Evolutionary conservation across 1,140 invertebrate species (phyloP), one percentile per base, ranked within the genome.

Genomic region (Drosophila kurseongensis): DNA sequence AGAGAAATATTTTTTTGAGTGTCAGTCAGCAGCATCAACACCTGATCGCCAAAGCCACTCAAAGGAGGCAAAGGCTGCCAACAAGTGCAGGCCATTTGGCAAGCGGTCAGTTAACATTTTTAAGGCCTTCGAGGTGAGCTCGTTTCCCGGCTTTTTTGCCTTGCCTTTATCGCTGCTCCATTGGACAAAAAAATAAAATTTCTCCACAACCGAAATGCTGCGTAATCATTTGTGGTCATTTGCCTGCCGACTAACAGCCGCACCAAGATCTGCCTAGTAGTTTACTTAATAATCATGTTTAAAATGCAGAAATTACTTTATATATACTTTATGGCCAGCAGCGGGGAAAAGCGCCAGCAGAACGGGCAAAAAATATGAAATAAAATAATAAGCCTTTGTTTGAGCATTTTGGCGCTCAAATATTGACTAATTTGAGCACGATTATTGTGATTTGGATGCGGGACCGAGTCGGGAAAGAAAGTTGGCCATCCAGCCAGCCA

Each of bases 401-500:
- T 67, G 75, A 68, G 66, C 72, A 66, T 81, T 85, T 86, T 82
- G 79, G 75, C 66, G 80, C 80, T 88, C 84, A 78, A 89, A 89
- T 89, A 89, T 90, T 89, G 80, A 84, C 84, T 89, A 89, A 89
- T 89, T 89, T 89, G 66, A 65, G 77, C 77, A 84, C 85, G 84
- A 90, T 89, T 89, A 89, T 89, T 89, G 84, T 88, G 85, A 88
- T 89, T 89, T 89, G 73, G 76, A 62, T 68, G 69, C 59, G 68
- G 80, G 67, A 51, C 57, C 61, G 54, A 58, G 65, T 50, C 42
- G 65, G 38, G 18, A 89, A 88, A 80, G 80, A 88, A 86, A 83
- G 79, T 88, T 88, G 58, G 65, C 48, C 59, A 52, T 29, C 27
- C 54, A 72, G 47, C 36, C 78, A 36, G 57, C 48, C 77, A 75